Conservation (phyloP, 2,888 invertebrate genomes). For the Mesoligia furuncula region DNA sequence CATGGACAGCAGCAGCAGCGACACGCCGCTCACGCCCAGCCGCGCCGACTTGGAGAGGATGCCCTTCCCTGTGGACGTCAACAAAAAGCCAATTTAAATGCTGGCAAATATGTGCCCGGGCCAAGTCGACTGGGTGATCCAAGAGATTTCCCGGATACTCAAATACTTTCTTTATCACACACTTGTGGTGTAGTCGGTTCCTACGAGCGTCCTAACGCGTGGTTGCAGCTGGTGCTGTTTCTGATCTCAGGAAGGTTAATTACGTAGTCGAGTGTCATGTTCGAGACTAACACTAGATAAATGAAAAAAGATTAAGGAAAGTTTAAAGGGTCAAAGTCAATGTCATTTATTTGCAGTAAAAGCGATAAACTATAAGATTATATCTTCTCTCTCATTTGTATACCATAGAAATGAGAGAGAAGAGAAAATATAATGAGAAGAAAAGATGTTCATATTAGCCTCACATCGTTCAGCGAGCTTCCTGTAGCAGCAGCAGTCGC, state of each 20-base stretch:
- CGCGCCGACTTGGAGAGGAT: constrained; percentile 79
- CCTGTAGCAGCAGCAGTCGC: constrained; percentile 92
- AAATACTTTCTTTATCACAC: not conserved
- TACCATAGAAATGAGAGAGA: not conserved
- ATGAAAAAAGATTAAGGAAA: not conserved
- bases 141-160: not conserved
- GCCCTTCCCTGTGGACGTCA: constrained; percentile 79
- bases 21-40: constrained; percentile 72
- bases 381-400: not conserved
- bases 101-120: too few species aligned
- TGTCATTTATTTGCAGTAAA: not conserved
- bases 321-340: not conserved
- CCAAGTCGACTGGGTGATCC: too few species aligned
- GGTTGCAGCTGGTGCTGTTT: not conserved
- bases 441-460: constrained; percentile 66
- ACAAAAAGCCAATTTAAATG: not conserved
- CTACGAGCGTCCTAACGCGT: too few species aligned
- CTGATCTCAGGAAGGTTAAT: not conserved
- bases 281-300: not conserved
- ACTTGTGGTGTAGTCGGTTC: not conserved
- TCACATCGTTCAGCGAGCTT: constrained; percentile 91
- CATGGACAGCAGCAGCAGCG: constrained; percentile 76
- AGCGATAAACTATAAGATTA: not conserved
- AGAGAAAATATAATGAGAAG: not conserved
- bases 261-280: not conserved